Evolutionary conservation across 2,113 vertebrate species (phyloP).

Genomic region (Vidua chalybeata): DNA sequence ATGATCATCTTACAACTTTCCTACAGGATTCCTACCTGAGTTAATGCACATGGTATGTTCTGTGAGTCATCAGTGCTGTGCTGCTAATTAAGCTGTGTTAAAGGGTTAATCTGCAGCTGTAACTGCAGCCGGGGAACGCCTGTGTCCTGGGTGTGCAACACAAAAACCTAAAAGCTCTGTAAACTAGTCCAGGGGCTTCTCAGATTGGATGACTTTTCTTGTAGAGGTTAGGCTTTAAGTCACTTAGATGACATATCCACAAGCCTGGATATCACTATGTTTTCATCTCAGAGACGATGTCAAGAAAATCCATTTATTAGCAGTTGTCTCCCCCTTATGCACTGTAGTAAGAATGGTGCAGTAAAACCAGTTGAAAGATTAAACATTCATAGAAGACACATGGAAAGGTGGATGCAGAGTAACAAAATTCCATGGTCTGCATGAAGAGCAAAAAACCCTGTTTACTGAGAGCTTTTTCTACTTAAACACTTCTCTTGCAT

Average conservation of each 20-base stretch:
- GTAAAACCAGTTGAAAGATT: background rate
- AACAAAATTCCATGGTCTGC: background rate
- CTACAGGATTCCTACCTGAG: background rate
- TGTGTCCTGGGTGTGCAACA: background rate
- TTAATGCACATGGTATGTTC: background rate
- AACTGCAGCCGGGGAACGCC: background rate
- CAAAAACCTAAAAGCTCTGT: background rate
- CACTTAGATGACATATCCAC: background rate
- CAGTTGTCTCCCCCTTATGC: background rate
- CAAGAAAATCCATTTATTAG: conserved; percentile 13
- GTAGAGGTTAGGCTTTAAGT: background rate
- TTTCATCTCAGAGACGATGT: background rate
- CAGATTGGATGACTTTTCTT: background rate
- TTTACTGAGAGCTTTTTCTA: background rate
- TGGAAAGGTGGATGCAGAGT: background rate
- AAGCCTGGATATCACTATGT: background rate
- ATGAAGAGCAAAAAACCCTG: background rate
- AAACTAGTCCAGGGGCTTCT: background rate
- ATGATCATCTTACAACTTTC: background rate
- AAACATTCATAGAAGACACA: background rate
- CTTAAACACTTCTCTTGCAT: background rate
- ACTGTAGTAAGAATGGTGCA: background rate
- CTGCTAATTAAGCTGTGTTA: background rate
- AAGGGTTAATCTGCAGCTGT: background rate
- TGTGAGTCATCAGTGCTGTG: background rate